phyloP scores from a whole-genome alignment of 2,113 vertebrate species.

The Tylochromis polylepis region DNA sequence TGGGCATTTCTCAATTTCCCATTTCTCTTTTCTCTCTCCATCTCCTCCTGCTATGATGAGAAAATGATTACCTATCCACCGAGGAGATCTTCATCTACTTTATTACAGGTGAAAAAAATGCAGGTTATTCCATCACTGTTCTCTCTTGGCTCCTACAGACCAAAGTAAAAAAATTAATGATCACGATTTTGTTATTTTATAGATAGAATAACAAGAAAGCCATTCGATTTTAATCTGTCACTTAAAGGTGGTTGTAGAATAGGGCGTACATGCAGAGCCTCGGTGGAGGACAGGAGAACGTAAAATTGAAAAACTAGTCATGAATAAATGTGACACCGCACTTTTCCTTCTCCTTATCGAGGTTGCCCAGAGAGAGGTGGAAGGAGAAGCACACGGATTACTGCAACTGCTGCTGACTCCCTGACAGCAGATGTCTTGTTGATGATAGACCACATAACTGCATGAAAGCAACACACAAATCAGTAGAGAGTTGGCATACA shows the following conservation, averaged over 20 bases:
- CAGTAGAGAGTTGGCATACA: conserved; percentile 24
- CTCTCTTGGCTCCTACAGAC: conserved; percentile 1
- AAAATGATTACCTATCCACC: conserved; percentile 51
- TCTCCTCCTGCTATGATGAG: conserved; percentile 34
- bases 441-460: conserved; percentile 57
- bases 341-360: conserved; percentile 66
- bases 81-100: conserved; percentile 55
- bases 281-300: conserved; percentile 25
- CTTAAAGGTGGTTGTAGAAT: conserved; percentile 16
- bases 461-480: conserved; percentile 55
- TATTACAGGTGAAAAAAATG: conserved; percentile 36
- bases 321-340: conserved; percentile 71
- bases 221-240: conserved; percentile 42
- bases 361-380: conserved; percentile 63
- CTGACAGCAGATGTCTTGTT: conserved; percentile 68
- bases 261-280: conserved; percentile 22
- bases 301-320: conserved; percentile 56
- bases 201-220: conserved; percentile 45
- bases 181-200: conserved; percentile 26
- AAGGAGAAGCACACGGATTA: conserved; percentile 60
- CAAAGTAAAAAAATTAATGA: conserved; percentile 37
- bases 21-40: conserved; percentile 20
- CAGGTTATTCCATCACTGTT: conserved; percentile 40
- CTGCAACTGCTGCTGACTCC: conserved; percentile 41
- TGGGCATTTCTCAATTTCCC: conserved; percentile 41